Evolutionary conservation across 2,888 invertebrate species (phyloP), one percentile per base, ranked within the genome.

Genomic region (Ethmia dodecea): DNA sequence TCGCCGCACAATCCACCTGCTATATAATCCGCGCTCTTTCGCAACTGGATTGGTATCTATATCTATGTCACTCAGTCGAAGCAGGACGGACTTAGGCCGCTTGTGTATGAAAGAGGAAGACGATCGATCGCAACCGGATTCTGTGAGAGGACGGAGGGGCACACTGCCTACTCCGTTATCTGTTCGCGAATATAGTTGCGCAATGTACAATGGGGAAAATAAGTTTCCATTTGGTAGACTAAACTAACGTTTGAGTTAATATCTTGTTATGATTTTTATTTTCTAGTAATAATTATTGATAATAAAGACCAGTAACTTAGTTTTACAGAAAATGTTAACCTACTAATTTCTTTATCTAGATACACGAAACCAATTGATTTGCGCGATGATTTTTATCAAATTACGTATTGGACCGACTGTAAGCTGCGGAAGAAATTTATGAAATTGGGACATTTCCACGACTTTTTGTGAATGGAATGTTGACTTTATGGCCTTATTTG

Each of bases 11-110:
- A 83, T 78, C 79, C 83, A 86, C 86, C 80, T 84, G 86, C 80
- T 78, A 79, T 81, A 79, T 84, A 84, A 84, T 86, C 84, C 79
- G 86, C 83, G 80, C 54, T 77, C 75, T 86, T 86, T 86, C 84
- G 83, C 86, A 84, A 86, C 71, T 64, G 55, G 60, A 58, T 62
- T 68, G 69, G 79, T 81, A 84, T 83, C 76, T 84, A 78, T 86
- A 84, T 80, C 77, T 84, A 77, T 86, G 86, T 83, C 86, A 84
- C 58, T 61, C 68, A 48, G 74, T 46, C 31, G 20, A 62, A 78
- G 47, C 25, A 70, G 47, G 75, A 78, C 42, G 40, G 55, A 37
- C 2, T 34, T 52, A 65, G 34, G 12, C 14, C 31, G 31, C 13
- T 30, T 20, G 34, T 6, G 12, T n/a, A 12, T 13, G 77, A 49